Percentiles rank a stretch among this genome's conserved stretches.
These are phyloP conservation scores for Pseudorhiza aurosa DNA, from an alignment of 30 jellyfish, hydroid and myxozoan species.

Conservation along the genomic window DNA sequence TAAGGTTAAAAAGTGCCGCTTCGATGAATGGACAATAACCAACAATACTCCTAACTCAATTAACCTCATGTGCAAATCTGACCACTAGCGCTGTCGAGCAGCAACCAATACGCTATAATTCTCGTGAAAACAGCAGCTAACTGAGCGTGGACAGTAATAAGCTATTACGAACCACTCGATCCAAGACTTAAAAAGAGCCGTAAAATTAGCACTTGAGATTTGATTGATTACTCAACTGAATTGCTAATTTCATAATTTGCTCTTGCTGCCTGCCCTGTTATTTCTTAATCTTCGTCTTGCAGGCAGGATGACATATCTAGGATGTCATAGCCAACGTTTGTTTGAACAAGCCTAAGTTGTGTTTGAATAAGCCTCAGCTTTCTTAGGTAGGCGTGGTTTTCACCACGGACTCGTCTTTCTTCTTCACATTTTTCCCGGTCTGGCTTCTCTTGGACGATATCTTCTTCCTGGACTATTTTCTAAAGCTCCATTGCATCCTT, in stretches of 20 bases:
- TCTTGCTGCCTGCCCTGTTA: not conserved
- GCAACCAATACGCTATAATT: constrained; percentile 23
- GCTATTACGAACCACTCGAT: constrained; percentile 2
- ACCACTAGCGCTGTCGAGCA: constrained; percentile 14
- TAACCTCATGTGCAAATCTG: constrained; percentile 5
- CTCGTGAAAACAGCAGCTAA: constrained; percentile 34
- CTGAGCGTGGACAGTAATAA: constrained; percentile 55
- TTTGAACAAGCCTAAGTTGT: not conserved
- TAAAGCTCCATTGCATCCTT: too few species aligned
- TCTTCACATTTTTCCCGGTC: too few species aligned
- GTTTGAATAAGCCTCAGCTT: not conserved
- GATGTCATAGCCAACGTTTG: not conserved
- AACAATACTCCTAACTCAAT: constrained; percentile 18
- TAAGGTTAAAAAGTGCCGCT: constrained; percentile 12
- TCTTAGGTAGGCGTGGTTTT: not conserved
- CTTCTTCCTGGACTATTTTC: too few species aligned
- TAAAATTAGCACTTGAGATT: constrained; percentile 22
- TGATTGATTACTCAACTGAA: constrained; percentile 9
- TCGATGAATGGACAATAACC: constrained; percentile 20
- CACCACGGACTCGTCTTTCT: not conserved
- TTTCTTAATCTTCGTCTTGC: not conserved
- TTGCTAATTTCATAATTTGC: constrained; percentile 5
- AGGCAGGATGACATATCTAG: not conserved
- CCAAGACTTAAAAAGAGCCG: constrained; percentile 14
- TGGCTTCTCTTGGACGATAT: too few species aligned